Evolutionary conservation across 1,140 invertebrate genomes (phyloP).

Genomic region (Venturia canescens): DNA sequence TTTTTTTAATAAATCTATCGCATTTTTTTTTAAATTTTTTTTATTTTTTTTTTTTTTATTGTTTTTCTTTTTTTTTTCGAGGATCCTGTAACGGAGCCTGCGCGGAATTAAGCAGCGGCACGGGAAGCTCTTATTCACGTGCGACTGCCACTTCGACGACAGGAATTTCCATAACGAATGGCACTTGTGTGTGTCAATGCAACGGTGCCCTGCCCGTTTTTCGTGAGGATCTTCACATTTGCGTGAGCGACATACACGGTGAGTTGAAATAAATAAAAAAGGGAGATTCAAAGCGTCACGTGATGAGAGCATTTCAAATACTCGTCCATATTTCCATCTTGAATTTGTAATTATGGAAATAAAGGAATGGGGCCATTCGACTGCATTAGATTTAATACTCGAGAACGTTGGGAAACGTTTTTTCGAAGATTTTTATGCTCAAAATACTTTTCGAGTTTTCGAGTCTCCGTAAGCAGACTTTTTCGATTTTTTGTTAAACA

Average conservation of each 20-base stretch:
- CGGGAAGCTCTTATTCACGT: slow-evolving; percentile 66
- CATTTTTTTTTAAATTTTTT: neutral
- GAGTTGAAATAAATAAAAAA: slow-evolving; percentile 60
- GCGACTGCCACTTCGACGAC: slow-evolving; percentile 27
- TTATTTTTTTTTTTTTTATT: no score
- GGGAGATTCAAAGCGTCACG: no score
- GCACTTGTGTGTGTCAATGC: slow-evolving; percentile 82
- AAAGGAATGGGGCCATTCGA: no score
- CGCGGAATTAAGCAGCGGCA: slow-evolving; percentile 74
- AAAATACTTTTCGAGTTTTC: no score
- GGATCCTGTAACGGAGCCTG: slow-evolving; percentile 73
- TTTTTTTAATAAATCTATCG: neutral
- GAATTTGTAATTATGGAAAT: no score
- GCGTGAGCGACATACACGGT: slow-evolving; percentile 85
- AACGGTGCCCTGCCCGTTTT: slow-evolving; percentile 80
- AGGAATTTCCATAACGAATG: slow-evolving; percentile 52
- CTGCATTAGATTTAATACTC: no score
- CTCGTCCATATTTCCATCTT: no score
- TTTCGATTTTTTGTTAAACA: no score
- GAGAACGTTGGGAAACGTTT: no score
- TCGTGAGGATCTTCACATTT: slow-evolving; percentile 83
- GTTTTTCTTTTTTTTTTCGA: slow-evolving; percentile 41
- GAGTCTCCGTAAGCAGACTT: no score
- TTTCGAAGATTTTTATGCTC: no score
- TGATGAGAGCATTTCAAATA: no score